Base-by-base conservation (phyloP, 2,797 vertebrate species). In the Labroides dimidiatus region DNA sequence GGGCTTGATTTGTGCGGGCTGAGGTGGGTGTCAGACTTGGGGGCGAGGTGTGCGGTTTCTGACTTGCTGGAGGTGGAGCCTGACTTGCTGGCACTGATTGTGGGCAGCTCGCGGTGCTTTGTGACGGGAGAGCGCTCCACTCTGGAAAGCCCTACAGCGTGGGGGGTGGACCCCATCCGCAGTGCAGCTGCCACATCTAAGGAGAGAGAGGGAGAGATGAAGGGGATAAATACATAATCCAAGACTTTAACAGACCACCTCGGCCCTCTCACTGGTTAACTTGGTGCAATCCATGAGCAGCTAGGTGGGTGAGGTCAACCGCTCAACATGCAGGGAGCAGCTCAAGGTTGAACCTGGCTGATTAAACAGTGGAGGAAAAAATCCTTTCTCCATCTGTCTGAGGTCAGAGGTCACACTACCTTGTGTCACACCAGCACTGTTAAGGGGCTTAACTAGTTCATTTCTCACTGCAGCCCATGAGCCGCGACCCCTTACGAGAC, bases 1-100 rank as follows among this genome's bases (percentile, higher is more conserved):
- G 96, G 94, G 78, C 97, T 98, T 9, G 95, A 96, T 84, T 96
- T 98, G 69, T 94, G 94, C n/a, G 96, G 97, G 78, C 96, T 97
- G 69, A 96, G 96, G 69, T 81, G 95, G 69, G 81, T 87, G 84
- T 92, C 92, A 0, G 93, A 94, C 80, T 92, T 93, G 33, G 94
- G 93, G n/a, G 91, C 92, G 81, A 93, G 91, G 69, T 93, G 93
- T n/a, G 88, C 36, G 13, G 95, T 94, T 75, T 97, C 97, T 0
- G 97, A 98, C 87, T 95, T 96, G 90, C 88, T 95, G 74, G 95
- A 95, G 68, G 95, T 93, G 60, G 95, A 95, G 60, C 93, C 94
- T 84, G 93, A 93, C 76, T 81, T 94, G 87, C 75, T 94, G 84
- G 94, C 91, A 56, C 94, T 93, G 86, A 93, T 85, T 43, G 88